Conservation (phyloP, 2,113 vertebrate genomes). For the Bolborhynchus lineola region DNA sequence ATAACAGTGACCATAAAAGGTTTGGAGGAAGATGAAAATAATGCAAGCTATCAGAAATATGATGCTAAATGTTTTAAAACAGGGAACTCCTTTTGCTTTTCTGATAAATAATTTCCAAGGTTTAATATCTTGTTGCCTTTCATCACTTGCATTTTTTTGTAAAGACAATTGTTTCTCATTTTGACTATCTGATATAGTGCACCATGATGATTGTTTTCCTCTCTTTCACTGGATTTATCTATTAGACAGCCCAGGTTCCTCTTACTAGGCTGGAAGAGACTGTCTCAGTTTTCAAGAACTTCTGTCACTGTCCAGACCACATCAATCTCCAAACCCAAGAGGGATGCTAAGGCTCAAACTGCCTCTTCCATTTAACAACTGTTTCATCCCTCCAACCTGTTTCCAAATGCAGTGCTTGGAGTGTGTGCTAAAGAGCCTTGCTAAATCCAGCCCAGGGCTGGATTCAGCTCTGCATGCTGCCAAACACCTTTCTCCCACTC, state of each 20-base stretch:
- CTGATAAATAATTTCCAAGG: neutral
- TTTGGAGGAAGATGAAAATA: neutral
- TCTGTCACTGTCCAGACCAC: neutral
- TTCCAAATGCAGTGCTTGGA: neutral
- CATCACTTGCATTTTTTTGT: neutral
- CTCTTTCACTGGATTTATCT: neutral
- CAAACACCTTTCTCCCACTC: neutral
- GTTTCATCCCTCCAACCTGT: neutral
- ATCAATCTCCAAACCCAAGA: neutral
- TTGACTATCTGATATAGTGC: neutral
- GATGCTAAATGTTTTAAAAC: neutral
- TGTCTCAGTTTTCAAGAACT: neutral
- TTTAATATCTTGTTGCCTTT: neutral
- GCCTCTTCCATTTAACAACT: neutral
- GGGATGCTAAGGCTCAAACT: neutral
- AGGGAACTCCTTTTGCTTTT: neutral
- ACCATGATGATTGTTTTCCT: neutral
- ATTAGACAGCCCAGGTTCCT: neutral
- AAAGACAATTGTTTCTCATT: neutral
- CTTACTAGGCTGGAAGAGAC: neutral
- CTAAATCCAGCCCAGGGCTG: neutral
- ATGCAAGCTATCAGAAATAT: neutral
- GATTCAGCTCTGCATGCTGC: accelerated
- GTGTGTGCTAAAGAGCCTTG: neutral
- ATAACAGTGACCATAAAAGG: neutral